phyloP scores from a whole-genome alignment of 2,113 vertebrate genomes.

The Passer montanus region DNA sequence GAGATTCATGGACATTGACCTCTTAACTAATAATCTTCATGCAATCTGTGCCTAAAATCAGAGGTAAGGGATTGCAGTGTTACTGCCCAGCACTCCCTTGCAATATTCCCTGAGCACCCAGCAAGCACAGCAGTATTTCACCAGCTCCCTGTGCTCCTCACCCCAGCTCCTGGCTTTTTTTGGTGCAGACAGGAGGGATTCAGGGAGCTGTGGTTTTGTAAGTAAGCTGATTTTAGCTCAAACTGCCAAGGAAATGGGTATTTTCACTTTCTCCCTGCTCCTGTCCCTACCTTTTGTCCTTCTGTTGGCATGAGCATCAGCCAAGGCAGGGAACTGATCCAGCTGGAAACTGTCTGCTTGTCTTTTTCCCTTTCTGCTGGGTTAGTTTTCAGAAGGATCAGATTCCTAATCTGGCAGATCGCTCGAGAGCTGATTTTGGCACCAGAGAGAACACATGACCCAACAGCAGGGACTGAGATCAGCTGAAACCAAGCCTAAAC shows the following conservation, averaged over 20 bases:
- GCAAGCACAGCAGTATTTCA: not conserved
- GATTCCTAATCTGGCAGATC: conserved; percentile 63
- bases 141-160: not conserved
- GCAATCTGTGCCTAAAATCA: not conserved
- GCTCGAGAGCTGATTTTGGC: conserved; percentile 52
- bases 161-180: not conserved
- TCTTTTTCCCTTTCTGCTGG: conserved; percentile 57
- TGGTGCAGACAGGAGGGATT: not conserved
- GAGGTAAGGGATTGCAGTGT: not conserved
- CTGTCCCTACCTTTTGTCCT: conserved; percentile 50
- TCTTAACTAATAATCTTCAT: not conserved
- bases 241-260: not conserved
- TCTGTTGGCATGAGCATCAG: conserved; percentile 40
- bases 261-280: conserved; percentile 17
- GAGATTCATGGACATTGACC: not conserved
- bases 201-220: not conserved
- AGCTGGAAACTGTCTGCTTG: conserved; percentile 46
- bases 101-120: not conserved
- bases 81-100: not conserved
- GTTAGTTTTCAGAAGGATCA: conserved; percentile 55
- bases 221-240: not conserved
- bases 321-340: conserved; percentile 48
- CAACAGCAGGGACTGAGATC: not conserved
- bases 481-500: conserved; percentile 3
- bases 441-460: not conserved